A percentile compares a stretch with the other conserved stretches of the same genome.
Evolutionary conservation across 1,140 invertebrate genomes (phyloP).

Genomic region (Paramacrobiotus metropolitanus): DNA sequence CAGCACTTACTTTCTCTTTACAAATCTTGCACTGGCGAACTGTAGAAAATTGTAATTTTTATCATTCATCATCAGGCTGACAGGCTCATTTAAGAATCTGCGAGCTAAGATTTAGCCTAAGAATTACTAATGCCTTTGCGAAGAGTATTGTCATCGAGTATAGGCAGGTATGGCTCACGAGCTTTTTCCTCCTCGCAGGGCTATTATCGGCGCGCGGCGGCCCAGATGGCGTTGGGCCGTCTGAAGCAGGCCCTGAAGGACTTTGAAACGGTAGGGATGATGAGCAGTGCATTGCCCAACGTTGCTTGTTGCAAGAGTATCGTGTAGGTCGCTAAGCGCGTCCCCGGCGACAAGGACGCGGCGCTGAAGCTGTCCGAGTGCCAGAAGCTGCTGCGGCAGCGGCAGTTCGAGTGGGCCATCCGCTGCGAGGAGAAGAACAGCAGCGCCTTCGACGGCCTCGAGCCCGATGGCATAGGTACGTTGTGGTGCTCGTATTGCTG

Average conservation of each 20-base stretch:
- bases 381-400: constrained; percentile 76
- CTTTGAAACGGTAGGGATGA: constrained; percentile 60
- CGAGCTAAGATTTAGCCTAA: no score
- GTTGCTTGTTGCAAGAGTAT: no score
- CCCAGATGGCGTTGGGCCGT: constrained; percentile 90
- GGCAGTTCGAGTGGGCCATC: constrained; percentile 92
- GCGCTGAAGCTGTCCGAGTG: constrained; percentile 80
- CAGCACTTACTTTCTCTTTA: no score
- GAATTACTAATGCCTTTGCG: no score
- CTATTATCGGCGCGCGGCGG: constrained; percentile 69
- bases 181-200: constrained; percentile 17
- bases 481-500: constrained; percentile 15
- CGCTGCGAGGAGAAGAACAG: constrained; percentile 66
- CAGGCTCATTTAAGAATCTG: no score
- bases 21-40: no score
- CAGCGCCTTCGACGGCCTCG: constrained; percentile 56
- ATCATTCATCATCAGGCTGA: no score
- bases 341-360: constrained; percentile 80
- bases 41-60: no score
- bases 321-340: constrained; percentile 57
- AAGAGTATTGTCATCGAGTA: no score
- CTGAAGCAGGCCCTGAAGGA: constrained; percentile 87
- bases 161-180: no score
- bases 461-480: constrained; percentile 71
- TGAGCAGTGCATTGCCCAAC: no score